A percentile compares a stretch with the other conserved stretches of the same genome.
These are phyloP conservation scores for Stenchaetothrips biformis DNA, from an alignment of 2,888 invertebrate genomes.

Conservation along the genomic window DNA sequence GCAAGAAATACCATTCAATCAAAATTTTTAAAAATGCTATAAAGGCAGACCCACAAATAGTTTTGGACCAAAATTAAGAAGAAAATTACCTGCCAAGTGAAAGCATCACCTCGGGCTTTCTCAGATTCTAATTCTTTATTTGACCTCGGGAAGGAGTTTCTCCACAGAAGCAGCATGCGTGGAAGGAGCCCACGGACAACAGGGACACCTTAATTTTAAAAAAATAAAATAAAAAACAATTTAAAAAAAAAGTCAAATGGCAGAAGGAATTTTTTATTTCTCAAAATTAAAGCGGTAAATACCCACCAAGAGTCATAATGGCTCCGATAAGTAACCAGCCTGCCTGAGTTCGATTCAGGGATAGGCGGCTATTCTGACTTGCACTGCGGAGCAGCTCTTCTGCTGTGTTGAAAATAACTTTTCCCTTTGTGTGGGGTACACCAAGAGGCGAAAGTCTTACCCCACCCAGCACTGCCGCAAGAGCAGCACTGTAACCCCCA, in stretches of 20 bases:
- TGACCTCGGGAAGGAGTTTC: slow-evolving; percentile 95
- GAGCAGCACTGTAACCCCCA: slow-evolving; percentile 85
- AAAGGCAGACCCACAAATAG: not conserved
- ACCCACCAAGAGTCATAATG: slow-evolving; percentile 84
- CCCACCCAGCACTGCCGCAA: slow-evolving; percentile 90
- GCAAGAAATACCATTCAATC: slow-evolving; percentile 31
- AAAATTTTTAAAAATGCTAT: not conserved
- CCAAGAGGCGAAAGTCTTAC: slow-evolving; percentile 85
- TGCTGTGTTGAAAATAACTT: slow-evolving; percentile 92
- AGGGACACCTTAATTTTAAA: slow-evolving; percentile 61
- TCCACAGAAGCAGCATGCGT: slow-evolving; percentile 90
- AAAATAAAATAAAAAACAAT: slow-evolving; percentile 10
- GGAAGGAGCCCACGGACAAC: slow-evolving; percentile 90
- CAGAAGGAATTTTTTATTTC: not conserved
- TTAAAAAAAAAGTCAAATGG: not conserved
- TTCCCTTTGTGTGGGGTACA: slow-evolving; percentile 94
- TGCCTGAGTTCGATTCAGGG: slow-evolving; percentile 90
- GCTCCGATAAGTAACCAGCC: slow-evolving; percentile 97
- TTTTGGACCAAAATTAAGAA: slow-evolving; percentile 37
- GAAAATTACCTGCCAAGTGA: slow-evolving; percentile 86
- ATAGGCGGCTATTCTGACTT: slow-evolving; percentile 91
- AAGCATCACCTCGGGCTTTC: slow-evolving; percentile 91
- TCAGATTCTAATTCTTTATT: slow-evolving; percentile 95
- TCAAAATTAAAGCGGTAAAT: slow-evolving; percentile 17
- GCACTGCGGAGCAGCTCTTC: slow-evolving; percentile 94